Percentiles rank a stretch among this genome's conserved stretches.
These are phyloP conservation scores for Tragopan temminckii DNA, from an alignment of 2,797 vertebrate genomes.

Conservation along the genomic window DNA sequence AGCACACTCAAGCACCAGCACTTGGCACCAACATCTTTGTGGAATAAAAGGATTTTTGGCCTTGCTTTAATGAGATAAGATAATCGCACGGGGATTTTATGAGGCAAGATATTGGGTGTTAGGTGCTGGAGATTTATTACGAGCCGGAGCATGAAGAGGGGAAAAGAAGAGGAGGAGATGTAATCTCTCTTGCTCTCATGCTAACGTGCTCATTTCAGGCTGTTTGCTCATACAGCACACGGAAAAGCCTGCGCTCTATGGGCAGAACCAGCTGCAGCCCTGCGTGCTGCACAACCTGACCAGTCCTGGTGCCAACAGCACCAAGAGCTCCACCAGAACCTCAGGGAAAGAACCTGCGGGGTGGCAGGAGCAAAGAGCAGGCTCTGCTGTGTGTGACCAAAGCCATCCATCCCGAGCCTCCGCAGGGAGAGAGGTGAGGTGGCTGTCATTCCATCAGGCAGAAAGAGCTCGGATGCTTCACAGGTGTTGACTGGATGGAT, in stretches of 20 bases:
- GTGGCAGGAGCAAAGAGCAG: neutral
- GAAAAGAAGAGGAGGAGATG: neutral
- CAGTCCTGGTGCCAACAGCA: neutral
- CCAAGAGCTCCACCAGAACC: neutral
- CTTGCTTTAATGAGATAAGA: neutral
- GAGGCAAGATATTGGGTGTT: neutral
- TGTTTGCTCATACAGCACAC: neutral
- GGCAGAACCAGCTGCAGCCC: neutral
- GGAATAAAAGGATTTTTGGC: neutral
- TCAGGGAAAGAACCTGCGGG: neutral
- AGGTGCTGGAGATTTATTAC: neutral
- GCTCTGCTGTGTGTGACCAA: too few relatives aligned
- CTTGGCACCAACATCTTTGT: neutral
- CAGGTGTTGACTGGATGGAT: constrained; percentile 16
- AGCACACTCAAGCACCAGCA: neutral
- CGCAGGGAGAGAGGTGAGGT: accelerated
- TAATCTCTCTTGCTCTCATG: neutral
- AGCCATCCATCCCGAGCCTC: neutral
- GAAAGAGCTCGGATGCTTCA: neutral
- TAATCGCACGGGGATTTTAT: neutral
- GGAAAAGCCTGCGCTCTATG: neutral
- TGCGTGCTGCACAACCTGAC: neutral
- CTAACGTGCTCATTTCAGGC: neutral
- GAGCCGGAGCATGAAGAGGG: neutral
- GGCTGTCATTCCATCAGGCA: neutral